A percentile compares a stretch with the other conserved stretches of the same genome.
Evolutionary conservation across 2,888 invertebrate species (phyloP).

Genomic region (Bedellia somnulentella): DNA sequence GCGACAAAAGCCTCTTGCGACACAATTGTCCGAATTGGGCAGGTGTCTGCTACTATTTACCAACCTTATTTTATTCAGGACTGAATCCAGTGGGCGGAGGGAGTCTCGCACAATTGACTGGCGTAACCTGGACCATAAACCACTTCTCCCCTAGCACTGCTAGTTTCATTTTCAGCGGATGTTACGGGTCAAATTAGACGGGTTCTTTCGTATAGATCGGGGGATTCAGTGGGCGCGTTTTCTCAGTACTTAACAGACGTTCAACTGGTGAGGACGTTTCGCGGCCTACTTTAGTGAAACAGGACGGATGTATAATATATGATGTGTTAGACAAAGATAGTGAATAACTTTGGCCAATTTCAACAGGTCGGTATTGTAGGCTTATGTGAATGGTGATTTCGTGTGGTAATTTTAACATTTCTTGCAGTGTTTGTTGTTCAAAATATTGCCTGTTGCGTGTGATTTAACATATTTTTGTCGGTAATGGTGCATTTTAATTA

Average conservation of each 20-base stretch:
- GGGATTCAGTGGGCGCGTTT: conserved; percentile 17
- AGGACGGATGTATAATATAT: conserved; percentile 27
- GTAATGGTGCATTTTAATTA: too few relatives aligned
- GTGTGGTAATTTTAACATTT: conserved; percentile 40
- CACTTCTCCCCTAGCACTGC: too few relatives aligned
- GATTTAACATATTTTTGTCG: too few relatives aligned
- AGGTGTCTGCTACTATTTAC: conserved; percentile 51
- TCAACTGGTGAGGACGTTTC: conserved; percentile 36
- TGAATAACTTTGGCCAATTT: conserved; percentile 28
- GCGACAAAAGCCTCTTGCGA: too few relatives aligned
- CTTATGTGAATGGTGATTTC: conserved; percentile 46
- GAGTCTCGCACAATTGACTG: neutral
- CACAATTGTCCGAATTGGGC: conserved; percentile 12
- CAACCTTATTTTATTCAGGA: conserved; percentile 39
- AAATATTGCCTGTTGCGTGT: too few relatives aligned
- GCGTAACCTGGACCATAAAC: neutral
- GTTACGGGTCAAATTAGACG: neutral
- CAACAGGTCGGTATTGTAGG: conserved; percentile 58
- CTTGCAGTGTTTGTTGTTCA: conserved; percentile 16
- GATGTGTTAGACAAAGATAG: conserved; percentile 31
- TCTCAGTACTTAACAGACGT: conserved; percentile 40
- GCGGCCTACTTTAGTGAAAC: conserved; percentile 19
- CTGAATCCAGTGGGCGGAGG: conserved; percentile 27
- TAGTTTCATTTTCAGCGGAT: too few relatives aligned
- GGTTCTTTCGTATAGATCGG: conserved; percentile 42